phyloP scores from a whole-genome alignment of 2,888 invertebrate genomes.

The Drosophila heteroneura region DNA sequence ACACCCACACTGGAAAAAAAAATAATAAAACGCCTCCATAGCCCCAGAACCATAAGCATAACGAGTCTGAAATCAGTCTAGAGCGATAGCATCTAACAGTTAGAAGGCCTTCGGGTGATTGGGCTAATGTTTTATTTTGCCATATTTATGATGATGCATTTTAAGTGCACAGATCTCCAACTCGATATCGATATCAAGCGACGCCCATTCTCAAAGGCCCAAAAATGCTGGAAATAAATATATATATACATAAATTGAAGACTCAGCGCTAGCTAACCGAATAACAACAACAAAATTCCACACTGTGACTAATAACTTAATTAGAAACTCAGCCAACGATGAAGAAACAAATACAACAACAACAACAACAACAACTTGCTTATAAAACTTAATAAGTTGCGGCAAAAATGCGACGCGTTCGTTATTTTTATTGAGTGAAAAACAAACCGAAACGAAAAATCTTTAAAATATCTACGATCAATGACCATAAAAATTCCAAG shows the following conservation, averaged over 20 bases:
- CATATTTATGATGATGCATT: constrained; percentile 76
- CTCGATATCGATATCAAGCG: constrained; percentile 45
- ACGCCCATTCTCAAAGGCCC: constrained; percentile 39
- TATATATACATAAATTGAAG: constrained; percentile 31
- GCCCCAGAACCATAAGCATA: constrained; percentile 35
- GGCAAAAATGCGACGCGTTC: constrained; percentile 64
- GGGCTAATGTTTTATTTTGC: constrained; percentile 62
- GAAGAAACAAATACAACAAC: constrained; percentile 19
- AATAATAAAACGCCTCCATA: constrained; percentile 37
- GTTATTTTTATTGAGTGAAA: constrained; percentile 74
- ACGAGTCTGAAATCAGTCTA: constrained; percentile 40
- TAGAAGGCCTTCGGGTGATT: constrained; percentile 49
- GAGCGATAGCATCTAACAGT: constrained; percentile 58
- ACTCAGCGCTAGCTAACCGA: constrained; percentile 19
- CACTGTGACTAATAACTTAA: constrained; percentile 82
- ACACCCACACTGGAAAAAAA: constrained; percentile 9
- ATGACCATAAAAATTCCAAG: constrained; percentile 70
- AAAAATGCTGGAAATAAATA: constrained; percentile 11
- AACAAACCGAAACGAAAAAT: constrained; percentile 66
- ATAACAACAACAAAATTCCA: constrained; percentile 51
- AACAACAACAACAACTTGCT: constrained; percentile 35
- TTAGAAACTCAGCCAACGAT: constrained; percentile 65
- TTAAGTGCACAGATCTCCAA: constrained; percentile 54
- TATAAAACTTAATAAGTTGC: constrained; percentile 68
- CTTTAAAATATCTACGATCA: constrained; percentile 63